Conservation (phyloP, 2,888 invertebrate genomes). For the Suillia variegata region DNA sequence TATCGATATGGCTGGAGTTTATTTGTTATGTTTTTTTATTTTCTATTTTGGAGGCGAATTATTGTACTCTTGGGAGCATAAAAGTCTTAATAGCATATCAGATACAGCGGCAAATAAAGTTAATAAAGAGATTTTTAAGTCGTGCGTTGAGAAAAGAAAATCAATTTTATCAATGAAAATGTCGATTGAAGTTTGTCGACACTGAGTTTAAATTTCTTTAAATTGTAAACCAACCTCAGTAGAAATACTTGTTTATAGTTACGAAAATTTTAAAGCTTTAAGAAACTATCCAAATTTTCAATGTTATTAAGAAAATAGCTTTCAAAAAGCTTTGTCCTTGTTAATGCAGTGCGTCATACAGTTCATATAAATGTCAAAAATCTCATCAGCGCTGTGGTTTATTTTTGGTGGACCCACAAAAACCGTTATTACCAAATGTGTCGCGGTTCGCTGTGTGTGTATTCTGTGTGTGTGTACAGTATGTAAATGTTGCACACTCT, state of each 20-base stretch:
- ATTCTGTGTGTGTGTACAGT: neutral
- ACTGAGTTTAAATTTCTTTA: too few relatives aligned
- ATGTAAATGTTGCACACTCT: neutral
- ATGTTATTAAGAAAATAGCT: too few relatives aligned
- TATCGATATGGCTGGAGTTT: neutral
- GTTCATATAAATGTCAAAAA: slow-evolving; percentile 9
- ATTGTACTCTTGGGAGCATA: slow-evolving; percentile 22
- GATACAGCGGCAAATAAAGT: slow-evolving; percentile 12
- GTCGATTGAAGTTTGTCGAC: too few relatives aligned
- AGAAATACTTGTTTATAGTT: too few relatives aligned
- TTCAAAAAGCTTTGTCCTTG: too few relatives aligned
- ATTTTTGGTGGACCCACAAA: slow-evolving; percentile 12
- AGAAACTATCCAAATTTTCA: too few relatives aligned
- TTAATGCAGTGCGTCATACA: neutral
- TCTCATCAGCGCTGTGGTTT: slow-evolving; percentile 16
- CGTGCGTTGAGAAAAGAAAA: neutral
- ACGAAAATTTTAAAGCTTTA: too few relatives aligned
- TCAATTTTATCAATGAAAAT: neutral
- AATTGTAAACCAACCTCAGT: too few relatives aligned
- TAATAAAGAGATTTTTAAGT: slow-evolving; percentile 23
- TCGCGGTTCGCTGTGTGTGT: neutral
- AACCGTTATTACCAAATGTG: slow-evolving; percentile 14
- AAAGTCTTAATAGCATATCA: too few relatives aligned
- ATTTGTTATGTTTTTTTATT: too few relatives aligned
- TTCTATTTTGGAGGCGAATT: neutral